These are phyloP conservation scores for Dromiciops gliroides DNA, from an alignment of 2,113 vertebrate genomes.

Conservation along the genomic window DNA sequence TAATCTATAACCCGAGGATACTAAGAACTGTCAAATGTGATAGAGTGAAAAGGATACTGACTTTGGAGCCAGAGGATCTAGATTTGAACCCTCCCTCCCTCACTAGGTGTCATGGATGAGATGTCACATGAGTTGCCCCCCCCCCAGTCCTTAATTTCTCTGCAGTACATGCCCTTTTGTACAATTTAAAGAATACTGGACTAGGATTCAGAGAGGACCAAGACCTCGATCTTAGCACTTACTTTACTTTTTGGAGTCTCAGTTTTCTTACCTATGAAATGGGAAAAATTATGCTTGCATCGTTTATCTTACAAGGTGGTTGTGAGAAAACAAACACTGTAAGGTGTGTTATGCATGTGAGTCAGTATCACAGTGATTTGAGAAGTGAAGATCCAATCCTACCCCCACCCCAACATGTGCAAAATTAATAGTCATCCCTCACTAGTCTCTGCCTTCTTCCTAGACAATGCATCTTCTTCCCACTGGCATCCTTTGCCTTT, in stretches of 20 bases:
- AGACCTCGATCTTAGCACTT: neutral
- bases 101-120: neutral
- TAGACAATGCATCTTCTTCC: too few relatives aligned
- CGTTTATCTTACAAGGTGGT: neutral
- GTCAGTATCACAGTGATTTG: neutral
- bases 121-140: neutral
- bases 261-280: neutral
- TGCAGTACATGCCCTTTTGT: neutral
- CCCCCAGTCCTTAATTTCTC: neutral
- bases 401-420: neutral
- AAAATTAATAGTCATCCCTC: neutral
- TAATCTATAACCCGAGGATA: neutral
- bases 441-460: neutral
- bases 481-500: too few relatives aligned
- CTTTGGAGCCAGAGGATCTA: neutral
- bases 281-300: neutral
- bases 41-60: neutral
- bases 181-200: neutral
- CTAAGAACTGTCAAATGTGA: neutral
- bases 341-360: neutral
- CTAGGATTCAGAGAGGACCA: neutral
- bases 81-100: too few relatives aligned
- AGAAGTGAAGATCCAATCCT: neutral
- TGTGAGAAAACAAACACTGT: neutral
- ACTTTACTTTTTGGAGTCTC: neutral